These are phyloP conservation scores for Oncorhynchus clarkii DNA, from an alignment of 2,113 vertebrate species.

Conservation along the genomic window DNA sequence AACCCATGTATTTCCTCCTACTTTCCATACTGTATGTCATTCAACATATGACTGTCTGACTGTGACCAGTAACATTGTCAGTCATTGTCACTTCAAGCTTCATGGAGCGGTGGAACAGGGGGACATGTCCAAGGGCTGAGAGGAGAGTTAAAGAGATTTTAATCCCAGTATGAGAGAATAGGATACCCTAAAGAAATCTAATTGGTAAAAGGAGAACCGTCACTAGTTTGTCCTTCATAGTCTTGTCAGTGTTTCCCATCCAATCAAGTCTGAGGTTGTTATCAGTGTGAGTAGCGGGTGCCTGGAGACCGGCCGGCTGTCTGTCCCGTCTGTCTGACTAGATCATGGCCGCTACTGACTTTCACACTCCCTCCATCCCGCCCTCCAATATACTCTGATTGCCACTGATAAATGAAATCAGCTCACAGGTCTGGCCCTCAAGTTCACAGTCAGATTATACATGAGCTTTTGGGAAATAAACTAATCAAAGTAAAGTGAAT, in stretches of 20 bases:
- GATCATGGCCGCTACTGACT: constrained; percentile 8
- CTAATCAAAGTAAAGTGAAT: constrained; percentile 31
- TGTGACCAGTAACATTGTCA: too few relatives aligned
- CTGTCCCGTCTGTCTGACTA: background rate
- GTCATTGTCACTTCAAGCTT: background rate
- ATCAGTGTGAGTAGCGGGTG: constrained; percentile 6
- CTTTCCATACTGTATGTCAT: background rate
- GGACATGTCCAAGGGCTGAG: background rate
- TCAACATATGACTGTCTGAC: background rate
- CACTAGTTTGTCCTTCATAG: constrained; percentile 19
- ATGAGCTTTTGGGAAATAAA: constrained; percentile 2
- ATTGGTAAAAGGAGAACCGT: background rate
- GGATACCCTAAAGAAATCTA: too few relatives aligned
- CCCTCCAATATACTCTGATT: constrained; percentile 21
- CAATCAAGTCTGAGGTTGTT: constrained; percentile 28
- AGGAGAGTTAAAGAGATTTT: background rate
- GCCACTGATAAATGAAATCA: constrained; percentile 30
- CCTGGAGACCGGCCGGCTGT: background rate
- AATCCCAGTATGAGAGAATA: background rate
- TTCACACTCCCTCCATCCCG: constrained; percentile 16
- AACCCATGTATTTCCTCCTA: background rate
- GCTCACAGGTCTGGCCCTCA: constrained; percentile 7
- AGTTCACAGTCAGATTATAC: constrained; percentile 6
- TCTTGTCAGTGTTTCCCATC: constrained; percentile 15
- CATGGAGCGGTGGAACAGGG: background rate